Conservation (phyloP, 2,113 vertebrate species). For the Hemicordylus capensis region DNA sequence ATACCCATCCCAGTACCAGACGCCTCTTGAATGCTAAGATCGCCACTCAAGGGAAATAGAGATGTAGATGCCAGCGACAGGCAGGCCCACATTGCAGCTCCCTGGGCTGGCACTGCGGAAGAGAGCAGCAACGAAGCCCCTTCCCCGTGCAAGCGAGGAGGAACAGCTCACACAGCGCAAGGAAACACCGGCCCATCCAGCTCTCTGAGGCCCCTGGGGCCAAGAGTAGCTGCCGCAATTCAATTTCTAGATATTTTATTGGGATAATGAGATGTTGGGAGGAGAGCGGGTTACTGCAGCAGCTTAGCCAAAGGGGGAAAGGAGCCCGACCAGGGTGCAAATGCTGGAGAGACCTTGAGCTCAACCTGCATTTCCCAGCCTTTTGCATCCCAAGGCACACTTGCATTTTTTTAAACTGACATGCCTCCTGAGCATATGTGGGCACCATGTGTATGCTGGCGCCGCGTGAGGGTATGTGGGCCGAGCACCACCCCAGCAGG, state of each 20-base stretch:
- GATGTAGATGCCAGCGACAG: neutral
- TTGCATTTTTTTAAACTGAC: too few relatives aligned
- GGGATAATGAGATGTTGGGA: neutral
- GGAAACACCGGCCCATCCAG: neutral
- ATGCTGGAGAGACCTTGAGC: too few relatives aligned
- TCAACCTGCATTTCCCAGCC: too few relatives aligned
- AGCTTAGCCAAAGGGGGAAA: too few relatives aligned
- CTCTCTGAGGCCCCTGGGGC: neutral
- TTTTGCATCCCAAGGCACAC: too few relatives aligned
- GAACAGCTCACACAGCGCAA: neutral
- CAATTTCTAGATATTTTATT: neutral
- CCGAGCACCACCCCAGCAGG: too few relatives aligned
- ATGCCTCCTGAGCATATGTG: too few relatives aligned
- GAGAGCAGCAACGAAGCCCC: too few relatives aligned
- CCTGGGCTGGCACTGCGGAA: neutral
- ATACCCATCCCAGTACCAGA: neutral
- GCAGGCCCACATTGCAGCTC: neutral
- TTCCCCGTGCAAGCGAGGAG: neutral
- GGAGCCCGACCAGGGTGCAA: too few relatives aligned
- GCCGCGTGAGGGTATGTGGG: too few relatives aligned
- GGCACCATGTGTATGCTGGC: too few relatives aligned
- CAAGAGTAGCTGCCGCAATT: neutral
- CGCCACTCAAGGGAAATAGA: neutral
- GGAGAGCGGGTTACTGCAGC: too few relatives aligned
- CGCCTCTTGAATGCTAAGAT: neutral